Evolutionary conservation across 2,888 invertebrate species (phyloP).

Genomic region (Plemyria rubiginata): DNA sequence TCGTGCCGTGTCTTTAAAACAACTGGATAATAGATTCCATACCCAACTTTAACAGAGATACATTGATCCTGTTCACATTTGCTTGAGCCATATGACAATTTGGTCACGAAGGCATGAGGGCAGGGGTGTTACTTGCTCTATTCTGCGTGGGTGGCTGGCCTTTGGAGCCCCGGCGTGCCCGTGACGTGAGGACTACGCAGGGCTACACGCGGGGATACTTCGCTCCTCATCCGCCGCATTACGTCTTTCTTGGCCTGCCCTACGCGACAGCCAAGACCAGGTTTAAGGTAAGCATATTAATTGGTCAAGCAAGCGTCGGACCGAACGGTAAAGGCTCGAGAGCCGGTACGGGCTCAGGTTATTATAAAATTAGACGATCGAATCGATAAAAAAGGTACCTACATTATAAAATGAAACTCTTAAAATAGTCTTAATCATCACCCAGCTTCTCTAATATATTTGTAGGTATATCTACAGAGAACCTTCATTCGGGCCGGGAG

Average conservation of each 20-base stretch:
- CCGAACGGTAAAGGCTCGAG: background rate
- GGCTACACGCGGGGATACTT: conserved; percentile 71
- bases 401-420: no score
- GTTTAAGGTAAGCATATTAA: conserved; percentile 22
- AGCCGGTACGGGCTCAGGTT: no score
- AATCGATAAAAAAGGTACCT: no score
- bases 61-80: background rate
- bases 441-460: background rate
- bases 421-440: no score
- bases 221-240: conserved; percentile 60
- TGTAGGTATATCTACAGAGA: conserved; percentile 45
- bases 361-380: no score
- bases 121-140: conserved; percentile 16
- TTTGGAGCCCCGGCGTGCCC: conserved; percentile 46
- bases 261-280: conserved; percentile 64
- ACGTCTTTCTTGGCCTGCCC: conserved; percentile 72
- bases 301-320: background rate
- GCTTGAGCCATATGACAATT: background rate
- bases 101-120: conserved; percentile 15
- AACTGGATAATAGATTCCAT: background rate
- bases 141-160: conserved; percentile 30
- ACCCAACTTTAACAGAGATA: background rate
- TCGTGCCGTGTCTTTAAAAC: no score
- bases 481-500: conserved; percentile 48
- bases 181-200: conserved; percentile 65